These are phyloP conservation scores for Barypeithes pellucidus DNA, from an alignment of 2,888 invertebrate genomes.

Conservation along the genomic window DNA sequence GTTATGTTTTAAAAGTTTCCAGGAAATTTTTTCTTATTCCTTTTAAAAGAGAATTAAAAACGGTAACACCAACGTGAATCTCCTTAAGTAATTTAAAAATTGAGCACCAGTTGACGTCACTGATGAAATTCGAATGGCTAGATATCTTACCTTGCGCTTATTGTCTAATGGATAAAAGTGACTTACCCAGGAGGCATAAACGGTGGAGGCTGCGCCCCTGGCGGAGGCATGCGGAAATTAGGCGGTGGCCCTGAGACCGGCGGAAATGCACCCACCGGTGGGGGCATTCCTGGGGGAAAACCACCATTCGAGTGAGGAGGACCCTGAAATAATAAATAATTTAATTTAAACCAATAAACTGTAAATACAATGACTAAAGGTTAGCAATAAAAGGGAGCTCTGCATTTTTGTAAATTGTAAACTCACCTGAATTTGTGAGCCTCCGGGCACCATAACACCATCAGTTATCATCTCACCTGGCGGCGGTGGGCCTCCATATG, in stretches of 20 bases:
- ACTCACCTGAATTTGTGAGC: constrained; percentile 22
- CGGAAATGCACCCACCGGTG: constrained; percentile 60
- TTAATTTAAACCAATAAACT: background rate
- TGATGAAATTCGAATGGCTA: too few relatives aligned
- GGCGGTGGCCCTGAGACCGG: constrained; percentile 66
- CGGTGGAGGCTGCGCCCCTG: constrained; percentile 64
- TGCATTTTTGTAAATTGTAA: background rate
- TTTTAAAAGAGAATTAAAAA: too few relatives aligned
- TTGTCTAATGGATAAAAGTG: too few relatives aligned
- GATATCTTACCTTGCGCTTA: too few relatives aligned
- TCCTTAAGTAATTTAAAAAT: too few relatives aligned
- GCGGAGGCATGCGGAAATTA: constrained; percentile 69
- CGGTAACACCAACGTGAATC: too few relatives aligned
- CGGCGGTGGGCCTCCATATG: constrained; percentile 25
- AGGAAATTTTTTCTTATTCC: too few relatives aligned
- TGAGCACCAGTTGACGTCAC: too few relatives aligned
- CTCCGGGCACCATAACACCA: constrained; percentile 22
- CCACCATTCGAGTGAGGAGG: constrained; percentile 61
- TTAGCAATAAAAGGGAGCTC: too few relatives aligned
- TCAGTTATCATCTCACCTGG: constrained; percentile 15
- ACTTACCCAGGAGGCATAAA: constrained; percentile 67
- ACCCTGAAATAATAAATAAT: constrained; percentile 65
- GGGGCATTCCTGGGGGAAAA: constrained; percentile 61
- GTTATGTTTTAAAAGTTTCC: too few relatives aligned
- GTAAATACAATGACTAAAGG: too few relatives aligned